phyloP scores from a whole-genome alignment of 2,888 invertebrate species.

The Drosophila nigritarsus region DNA sequence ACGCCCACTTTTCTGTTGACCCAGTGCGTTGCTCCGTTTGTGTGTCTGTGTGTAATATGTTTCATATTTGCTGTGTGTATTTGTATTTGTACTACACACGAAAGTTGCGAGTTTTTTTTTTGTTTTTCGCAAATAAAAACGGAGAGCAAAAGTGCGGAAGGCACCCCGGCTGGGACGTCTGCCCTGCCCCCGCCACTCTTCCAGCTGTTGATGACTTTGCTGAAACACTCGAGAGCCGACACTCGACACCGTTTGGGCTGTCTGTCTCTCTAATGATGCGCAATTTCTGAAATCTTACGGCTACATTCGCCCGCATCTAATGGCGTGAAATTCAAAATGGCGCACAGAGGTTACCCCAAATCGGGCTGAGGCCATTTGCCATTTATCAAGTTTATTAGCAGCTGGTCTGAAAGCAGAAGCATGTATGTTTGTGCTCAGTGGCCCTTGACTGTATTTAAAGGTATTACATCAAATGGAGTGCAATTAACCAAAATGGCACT shows the following conservation, averaged over 20 bases:
- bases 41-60: slow-evolving; percentile 14
- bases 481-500: slow-evolving; percentile 11
- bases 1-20: slow-evolving; percentile 15
- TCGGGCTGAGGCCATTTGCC: slow-evolving; percentile 51
- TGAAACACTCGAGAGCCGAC: slow-evolving; percentile 53
- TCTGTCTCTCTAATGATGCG: slow-evolving; percentile 65
- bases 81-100: slow-evolving; percentile 66
- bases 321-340: slow-evolving; percentile 77
- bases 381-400: slow-evolving; percentile 77
- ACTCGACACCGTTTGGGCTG: slow-evolving; percentile 71
- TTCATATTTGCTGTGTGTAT: slow-evolving; percentile 47
- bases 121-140: slow-evolving; percentile 59
- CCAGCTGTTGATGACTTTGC: slow-evolving; percentile 59
- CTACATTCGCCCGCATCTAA: slow-evolving; percentile 52
- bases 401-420: slow-evolving; percentile 12
- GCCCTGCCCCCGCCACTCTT: not conserved
- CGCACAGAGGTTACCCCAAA: slow-evolving; percentile 48
- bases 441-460: slow-evolving; percentile 13
- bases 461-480: slow-evolving; percentile 7
- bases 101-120: slow-evolving; percentile 60
- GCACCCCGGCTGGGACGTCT: not conserved
- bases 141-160: slow-evolving; percentile 17
- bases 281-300: slow-evolving; percentile 72
- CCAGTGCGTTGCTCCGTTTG: slow-evolving; percentile 11
- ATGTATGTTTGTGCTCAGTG: slow-evolving; percentile 1